These are phyloP conservation scores for Merodon equestris DNA, from an alignment of 2,888 invertebrate genomes.

Conservation along the genomic window DNA sequence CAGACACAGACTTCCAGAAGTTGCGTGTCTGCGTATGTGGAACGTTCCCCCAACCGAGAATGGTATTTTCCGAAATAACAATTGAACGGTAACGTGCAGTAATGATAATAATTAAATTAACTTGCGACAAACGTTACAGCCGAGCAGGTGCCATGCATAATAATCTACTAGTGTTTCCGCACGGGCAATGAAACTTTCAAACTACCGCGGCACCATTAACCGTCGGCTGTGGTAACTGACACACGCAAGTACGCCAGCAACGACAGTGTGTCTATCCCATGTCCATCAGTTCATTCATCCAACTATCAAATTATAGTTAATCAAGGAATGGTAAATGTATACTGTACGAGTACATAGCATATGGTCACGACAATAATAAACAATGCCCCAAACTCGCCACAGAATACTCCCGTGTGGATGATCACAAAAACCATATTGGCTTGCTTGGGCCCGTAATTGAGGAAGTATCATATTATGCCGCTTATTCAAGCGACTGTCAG, in stretches of 20 bases:
- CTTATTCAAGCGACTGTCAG: conserved; percentile 33
- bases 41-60: neutral
- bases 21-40: too few species aligned
- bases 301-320: conserved; percentile 34
- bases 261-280: conserved; percentile 10
- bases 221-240: conserved; percentile 31
- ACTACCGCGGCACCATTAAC: conserved; percentile 24
- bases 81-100: conserved; percentile 36
- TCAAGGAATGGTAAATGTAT: conserved; percentile 31
- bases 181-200: conserved; percentile 52
- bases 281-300: conserved; percentile 9
- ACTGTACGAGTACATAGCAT: conserved; percentile 19
- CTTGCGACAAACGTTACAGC: conserved; percentile 56
- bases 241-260: conserved; percentile 41
- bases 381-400: conserved; percentile 43
- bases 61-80: conserved; percentile 27
- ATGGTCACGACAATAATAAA: conserved; percentile 31
- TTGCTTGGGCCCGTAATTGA: conserved; percentile 73
- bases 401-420: conserved; percentile 22
- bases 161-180: conserved; percentile 57
- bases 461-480: conserved; percentile 78
- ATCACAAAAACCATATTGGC: conserved; percentile 28
- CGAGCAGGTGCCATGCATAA: conserved; percentile 59
- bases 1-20: too few species aligned
- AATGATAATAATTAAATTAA: conserved; percentile 38